Evolutionary conservation across 2,888 invertebrate species (phyloP).

Genomic region (Sussaba pulchella): DNA sequence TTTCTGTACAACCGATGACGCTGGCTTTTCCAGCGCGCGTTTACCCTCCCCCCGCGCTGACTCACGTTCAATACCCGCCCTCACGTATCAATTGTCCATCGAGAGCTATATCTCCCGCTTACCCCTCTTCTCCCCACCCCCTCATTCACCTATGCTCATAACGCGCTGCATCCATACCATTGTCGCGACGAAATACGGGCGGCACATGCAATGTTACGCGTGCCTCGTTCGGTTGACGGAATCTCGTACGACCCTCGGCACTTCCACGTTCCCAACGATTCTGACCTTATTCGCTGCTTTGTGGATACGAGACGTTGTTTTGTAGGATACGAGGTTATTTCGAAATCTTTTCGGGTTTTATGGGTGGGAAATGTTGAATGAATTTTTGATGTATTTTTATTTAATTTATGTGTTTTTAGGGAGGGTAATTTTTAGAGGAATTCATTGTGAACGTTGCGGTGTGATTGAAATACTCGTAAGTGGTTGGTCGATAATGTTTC

Average conservation of each 20-base stretch:
- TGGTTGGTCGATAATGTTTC: too few species aligned
- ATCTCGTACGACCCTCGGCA: constrained; percentile 20
- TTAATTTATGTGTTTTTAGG: too few species aligned
- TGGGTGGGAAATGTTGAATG: too few species aligned
- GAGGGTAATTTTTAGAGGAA: too few species aligned
- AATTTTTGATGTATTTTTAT: too few species aligned
- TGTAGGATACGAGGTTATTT: too few species aligned
- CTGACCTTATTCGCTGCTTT: constrained; percentile 6
- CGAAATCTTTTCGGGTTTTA: too few species aligned
- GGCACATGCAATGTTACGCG: constrained; percentile 5
- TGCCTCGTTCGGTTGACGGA: constrained; percentile 20
- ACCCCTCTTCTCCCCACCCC: constrained; percentile 1
- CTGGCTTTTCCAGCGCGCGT: constrained; percentile 42
- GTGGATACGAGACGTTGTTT: too few species aligned
- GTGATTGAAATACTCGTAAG: too few species aligned
- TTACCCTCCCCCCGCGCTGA: constrained; percentile 37
- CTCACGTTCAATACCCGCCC: constrained; percentile 63
- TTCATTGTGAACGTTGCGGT: too few species aligned
- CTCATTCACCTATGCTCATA: constrained; percentile 10
- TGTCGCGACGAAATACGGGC: constrained; percentile 3
- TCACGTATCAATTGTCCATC: constrained; percentile 64
- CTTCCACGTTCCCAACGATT: constrained; percentile 12
- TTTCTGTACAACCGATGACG: constrained; percentile 11
- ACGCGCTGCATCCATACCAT: constrained; percentile 16
- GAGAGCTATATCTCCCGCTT: not conserved